Evolutionary conservation across 2,113 vertebrate genomes (phyloP), one percentile per base, ranked within the genome.

Genomic region (Riparia riparia): DNA sequence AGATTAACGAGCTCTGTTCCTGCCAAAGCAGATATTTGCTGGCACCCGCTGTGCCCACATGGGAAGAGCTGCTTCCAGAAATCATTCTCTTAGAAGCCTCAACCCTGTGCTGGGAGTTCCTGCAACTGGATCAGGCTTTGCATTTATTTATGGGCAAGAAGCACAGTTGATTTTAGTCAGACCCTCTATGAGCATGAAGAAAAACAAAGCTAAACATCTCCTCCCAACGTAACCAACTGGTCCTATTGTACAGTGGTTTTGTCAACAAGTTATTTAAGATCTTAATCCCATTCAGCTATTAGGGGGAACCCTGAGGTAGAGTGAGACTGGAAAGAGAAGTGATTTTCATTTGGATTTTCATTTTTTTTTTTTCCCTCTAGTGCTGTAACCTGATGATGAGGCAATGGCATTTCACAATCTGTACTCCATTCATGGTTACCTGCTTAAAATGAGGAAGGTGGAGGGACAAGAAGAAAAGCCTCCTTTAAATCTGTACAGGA

Each of bases 381-480:
- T 71, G 65, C 73, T 94, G 71, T 91, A 81, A 89, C 25, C 24
- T 70, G 61, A 95, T 90, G 72, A 88, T 77, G 89, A 92, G 71
- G 89, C 92, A 93, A 63, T 58, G 79, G 26, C 3, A 8, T 79
- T 94, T 94, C 61, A 80, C 47, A 78, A 69, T 57, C 88, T 47
- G 19, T 82, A 20, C 64, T 94, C 60, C 65, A 82, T 71, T 76
- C 83, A 66, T 14, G 37, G 50, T 60, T 94, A 92, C 82, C 92
- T 87, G 86, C 76, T 91, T 96, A 94, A 95, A 96, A 96, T 93
- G 89, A 82, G 68, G 80, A 96, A 95, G 34, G 42, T 71, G 63
- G 51, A 89, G 83, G 64, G 93, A 58, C 73, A 51, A 66, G 86
- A 93, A 94, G 88, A 97, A 96, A 97, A 96, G 94, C 50, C 42